Evolutionary conservation across 2,113 vertebrate species (phyloP).

Genomic region (Macquaria ambigua): DNA sequence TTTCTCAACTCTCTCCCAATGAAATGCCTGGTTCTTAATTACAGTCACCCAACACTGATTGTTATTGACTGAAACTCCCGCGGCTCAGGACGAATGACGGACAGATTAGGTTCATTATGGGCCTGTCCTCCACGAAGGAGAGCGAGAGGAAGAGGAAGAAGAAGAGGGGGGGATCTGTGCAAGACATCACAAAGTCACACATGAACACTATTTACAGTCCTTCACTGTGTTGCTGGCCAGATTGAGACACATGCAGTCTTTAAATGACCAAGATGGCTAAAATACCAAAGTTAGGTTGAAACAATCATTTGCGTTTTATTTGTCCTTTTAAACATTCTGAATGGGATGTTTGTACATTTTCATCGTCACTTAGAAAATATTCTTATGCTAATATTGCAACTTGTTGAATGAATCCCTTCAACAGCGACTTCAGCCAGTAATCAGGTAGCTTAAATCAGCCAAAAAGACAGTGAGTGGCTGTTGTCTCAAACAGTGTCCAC

Average conservation of each 20-base stretch:
- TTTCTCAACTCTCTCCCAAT: slow-evolving; percentile 81
- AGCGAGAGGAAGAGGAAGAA: slow-evolving; percentile 24
- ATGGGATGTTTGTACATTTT: neutral
- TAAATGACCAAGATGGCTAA: too few species aligned
- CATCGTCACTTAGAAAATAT: neutral
- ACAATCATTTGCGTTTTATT: neutral
- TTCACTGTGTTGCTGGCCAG: slow-evolving; percentile 23
- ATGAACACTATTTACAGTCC: slow-evolving; percentile 42
- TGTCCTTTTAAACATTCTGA: neutral
- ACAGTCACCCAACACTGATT: slow-evolving; percentile 88
- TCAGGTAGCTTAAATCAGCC: neutral
- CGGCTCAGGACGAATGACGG: slow-evolving; percentile 84
- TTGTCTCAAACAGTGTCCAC: neutral
- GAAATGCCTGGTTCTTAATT: slow-evolving; percentile 87
- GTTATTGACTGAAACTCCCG: slow-evolving; percentile 88
- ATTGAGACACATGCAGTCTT: neutral
- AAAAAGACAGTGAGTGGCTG: neutral
- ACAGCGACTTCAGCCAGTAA: neutral
- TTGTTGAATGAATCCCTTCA: neutral
- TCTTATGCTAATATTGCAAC: neutral
- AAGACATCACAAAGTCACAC: slow-evolving; percentile 70
- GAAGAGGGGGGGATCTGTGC: slow-evolving; percentile 25
- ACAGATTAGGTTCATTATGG: slow-evolving; percentile 87
- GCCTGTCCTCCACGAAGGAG: slow-evolving; percentile 78
- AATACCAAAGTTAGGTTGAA: neutral